phyloP scores from a whole-genome alignment of 2,113 vertebrate genomes.

The Heterotilapia buettikoferi region DNA sequence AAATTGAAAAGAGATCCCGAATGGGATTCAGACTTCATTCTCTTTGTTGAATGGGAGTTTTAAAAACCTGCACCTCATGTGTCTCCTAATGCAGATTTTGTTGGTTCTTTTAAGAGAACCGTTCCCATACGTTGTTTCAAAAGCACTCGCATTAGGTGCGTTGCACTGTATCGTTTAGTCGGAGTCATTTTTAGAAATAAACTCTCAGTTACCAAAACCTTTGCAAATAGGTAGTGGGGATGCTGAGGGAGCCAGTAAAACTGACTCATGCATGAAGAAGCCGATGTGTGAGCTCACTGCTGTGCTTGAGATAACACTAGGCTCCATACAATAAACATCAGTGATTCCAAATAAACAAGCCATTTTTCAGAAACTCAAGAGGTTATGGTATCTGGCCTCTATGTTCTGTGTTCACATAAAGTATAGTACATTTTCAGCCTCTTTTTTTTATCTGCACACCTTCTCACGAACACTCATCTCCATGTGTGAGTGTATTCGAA shows the following conservation, averaged over 20 bases:
- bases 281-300: neutral
- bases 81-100: neutral
- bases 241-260: neutral
- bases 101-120: neutral
- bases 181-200: neutral
- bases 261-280: neutral
- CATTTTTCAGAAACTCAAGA: neutral
- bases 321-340: neutral
- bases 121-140: neutral
- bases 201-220: neutral
- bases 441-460: slow-evolving; percentile 1
- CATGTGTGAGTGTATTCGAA: neutral
- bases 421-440: neutral
- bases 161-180: neutral
- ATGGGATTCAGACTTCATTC: neutral
- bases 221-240: neutral
- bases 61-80: neutral
- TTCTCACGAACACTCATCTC: neutral
- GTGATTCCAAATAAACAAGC: neutral
- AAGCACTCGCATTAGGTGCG: neutral
- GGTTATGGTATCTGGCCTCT: neutral
- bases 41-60: neutral
- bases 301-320: neutral
- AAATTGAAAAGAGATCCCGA: neutral
- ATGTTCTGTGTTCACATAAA: neutral